These are phyloP conservation scores for Gadopsis bispinosus DNA, from an alignment of 2,797 vertebrate species.

Conservation along the genomic window DNA sequence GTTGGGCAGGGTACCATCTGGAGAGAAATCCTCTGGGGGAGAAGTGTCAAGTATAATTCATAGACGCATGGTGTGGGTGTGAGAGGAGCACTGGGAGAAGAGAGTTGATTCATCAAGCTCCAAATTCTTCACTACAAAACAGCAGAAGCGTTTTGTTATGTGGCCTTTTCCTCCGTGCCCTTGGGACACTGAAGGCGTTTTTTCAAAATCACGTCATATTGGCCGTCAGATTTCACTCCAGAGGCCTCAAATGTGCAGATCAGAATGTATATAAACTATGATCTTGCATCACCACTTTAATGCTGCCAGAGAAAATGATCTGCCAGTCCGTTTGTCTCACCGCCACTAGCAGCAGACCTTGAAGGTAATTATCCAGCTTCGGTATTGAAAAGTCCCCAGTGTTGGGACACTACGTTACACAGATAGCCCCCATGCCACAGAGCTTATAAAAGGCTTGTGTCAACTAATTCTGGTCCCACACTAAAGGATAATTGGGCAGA, in stretches of 20 bases:
- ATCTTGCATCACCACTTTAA: constrained; percentile 14
- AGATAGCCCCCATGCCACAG: constrained; percentile 36
- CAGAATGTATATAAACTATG: constrained; percentile 26
- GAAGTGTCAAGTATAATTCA: constrained; percentile 67
- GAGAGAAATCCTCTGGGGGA: constrained; percentile 54
- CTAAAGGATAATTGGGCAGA: too few relatives aligned
- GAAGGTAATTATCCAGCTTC: constrained; percentile 58
- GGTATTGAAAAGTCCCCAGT: constrained; percentile 51
- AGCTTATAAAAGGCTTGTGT: constrained; percentile 57
- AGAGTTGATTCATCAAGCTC: constrained; percentile 64
- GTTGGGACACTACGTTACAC: constrained; percentile 35
- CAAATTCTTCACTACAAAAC: constrained; percentile 49
- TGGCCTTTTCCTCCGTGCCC: constrained; percentile 6
- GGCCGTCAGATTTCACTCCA: background rate
- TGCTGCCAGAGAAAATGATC: constrained; percentile 23
- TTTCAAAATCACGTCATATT: constrained; percentile 14
- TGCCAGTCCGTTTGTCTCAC: constrained; percentile 17
- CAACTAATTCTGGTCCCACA: constrained; percentile 17
- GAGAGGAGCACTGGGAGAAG: constrained; percentile 49
- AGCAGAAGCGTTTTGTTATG: constrained; percentile 27
- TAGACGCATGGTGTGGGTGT: constrained; percentile 61
- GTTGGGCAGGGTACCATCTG: constrained; percentile 62
- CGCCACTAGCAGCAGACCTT: constrained; percentile 24
- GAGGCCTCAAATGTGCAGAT: constrained; percentile 3
- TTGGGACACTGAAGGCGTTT: background rate